Percentiles rank a stretch among this genome's conserved stretches.
phyloP scores from a whole-genome alignment of 1,140 invertebrate genomes.

The Drosophila pachea region DNA sequence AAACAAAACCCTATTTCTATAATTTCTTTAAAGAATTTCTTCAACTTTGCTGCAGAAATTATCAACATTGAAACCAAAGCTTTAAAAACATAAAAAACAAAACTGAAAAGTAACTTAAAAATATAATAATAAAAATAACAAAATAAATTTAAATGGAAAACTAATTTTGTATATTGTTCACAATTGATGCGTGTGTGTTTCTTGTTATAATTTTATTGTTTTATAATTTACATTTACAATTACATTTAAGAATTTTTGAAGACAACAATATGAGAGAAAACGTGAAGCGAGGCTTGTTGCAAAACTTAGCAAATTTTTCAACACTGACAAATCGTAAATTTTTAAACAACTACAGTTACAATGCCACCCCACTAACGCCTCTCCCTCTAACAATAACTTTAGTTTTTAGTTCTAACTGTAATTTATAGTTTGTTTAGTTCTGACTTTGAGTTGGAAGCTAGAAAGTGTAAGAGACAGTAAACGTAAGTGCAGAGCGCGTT shows the following conservation, averaged over 20 bases:
- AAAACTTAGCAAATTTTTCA: constrained; percentile 53
- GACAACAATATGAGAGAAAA: constrained; percentile 49
- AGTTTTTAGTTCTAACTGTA: constrained; percentile 28
- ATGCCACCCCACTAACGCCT: neutral
- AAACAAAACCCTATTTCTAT: constrained; percentile 14
- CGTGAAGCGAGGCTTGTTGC: constrained; percentile 68
- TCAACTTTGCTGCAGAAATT: constrained; percentile 67
- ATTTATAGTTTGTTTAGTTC: constrained; percentile 47
- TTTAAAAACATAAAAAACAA: constrained; percentile 48
- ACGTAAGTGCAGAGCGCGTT: constrained; percentile 17
- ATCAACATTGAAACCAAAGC: constrained; percentile 71
- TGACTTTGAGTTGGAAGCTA: constrained; percentile 55
- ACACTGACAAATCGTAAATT: constrained; percentile 3
- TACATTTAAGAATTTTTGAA: constrained; percentile 50
- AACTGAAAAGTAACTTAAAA: constrained; percentile 19
- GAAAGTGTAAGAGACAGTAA: neutral
- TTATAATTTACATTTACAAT: constrained; percentile 27
- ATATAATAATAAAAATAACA: constrained; percentile 20
- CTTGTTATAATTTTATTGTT: constrained; percentile 20
- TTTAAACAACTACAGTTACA: neutral
- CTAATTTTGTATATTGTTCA: constrained; percentile 49
- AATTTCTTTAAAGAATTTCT: constrained; percentile 27
- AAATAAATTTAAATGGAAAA: constrained; percentile 19
- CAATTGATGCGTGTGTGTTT: constrained; percentile 60
- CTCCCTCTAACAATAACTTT: neutral